These are phyloP conservation scores for Drosophila formosana DNA, from an alignment of 2,888 invertebrate species.

Conservation along the genomic window DNA sequence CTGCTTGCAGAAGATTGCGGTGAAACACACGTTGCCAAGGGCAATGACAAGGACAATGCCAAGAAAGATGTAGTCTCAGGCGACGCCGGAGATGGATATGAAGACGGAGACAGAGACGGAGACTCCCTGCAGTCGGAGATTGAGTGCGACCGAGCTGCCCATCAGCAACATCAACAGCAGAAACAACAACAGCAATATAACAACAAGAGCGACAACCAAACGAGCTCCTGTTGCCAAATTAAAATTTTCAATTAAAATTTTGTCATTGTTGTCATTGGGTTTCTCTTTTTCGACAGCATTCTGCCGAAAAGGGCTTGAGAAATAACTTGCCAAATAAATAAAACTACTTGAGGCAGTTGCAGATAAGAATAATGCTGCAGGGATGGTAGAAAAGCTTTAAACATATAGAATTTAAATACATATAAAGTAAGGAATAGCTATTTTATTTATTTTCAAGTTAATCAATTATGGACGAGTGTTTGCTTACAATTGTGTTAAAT, in stretches of 20 bases:
- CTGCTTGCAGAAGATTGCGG: slow-evolving; percentile 47
- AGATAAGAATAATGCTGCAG: not conserved
- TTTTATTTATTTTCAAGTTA: not conserved
- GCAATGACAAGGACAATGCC: slow-evolving; percentile 69
- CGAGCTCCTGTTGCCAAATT: slow-evolving; percentile 70
- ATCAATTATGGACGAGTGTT: no score
- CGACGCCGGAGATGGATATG: slow-evolving; percentile 39
- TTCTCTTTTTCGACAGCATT: slow-evolving; percentile 18
- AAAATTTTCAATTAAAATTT: slow-evolving; percentile 81
- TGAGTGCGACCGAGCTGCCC: slow-evolving; percentile 2
- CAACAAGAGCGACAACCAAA: slow-evolving; percentile 19
- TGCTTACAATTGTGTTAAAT: no score
- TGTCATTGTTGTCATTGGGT: slow-evolving; percentile 61
- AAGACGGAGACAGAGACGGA: slow-evolving; percentile 41
- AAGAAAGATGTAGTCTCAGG: slow-evolving; percentile 23
- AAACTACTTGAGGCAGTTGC: not conserved
- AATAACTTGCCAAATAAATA: slow-evolving; percentile 1
- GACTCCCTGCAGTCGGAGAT: not conserved
- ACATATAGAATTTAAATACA: no score
- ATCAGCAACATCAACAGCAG: slow-evolving; percentile 7
- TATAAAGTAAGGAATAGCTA: not conserved
- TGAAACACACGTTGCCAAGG: slow-evolving; percentile 63
- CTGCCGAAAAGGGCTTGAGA: not conserved
- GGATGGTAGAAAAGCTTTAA: not conserved
- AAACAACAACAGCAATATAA: not conserved